Percentiles rank a stretch among this genome's conserved stretches.
Evolutionary conservation across 2,797 vertebrate species (phyloP).

Genomic region (Valencia hispanica): DNA sequence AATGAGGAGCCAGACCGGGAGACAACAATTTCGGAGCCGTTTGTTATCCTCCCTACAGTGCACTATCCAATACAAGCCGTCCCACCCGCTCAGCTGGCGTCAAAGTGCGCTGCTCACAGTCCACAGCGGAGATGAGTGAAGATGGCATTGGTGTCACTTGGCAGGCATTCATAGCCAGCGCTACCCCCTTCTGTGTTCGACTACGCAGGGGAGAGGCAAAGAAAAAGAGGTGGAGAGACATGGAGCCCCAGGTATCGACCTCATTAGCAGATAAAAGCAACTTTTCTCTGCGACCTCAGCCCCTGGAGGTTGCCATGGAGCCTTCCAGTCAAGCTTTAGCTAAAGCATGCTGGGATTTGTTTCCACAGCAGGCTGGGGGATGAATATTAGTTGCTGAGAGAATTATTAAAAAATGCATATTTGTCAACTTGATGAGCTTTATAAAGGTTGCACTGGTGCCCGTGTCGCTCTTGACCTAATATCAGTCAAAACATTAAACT

Average conservation of each 20-base stretch:
- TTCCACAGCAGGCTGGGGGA: constrained; percentile 63
- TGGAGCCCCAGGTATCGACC: constrained; percentile 80
- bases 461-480: neutral
- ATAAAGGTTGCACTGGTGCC: neutral
- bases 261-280: constrained; percentile 88
- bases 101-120: constrained; percentile 26
- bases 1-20: constrained; percentile 74
- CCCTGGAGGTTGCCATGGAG: constrained; percentile 81
- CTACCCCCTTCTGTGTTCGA: constrained; percentile 25
- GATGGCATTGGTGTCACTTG: constrained; percentile 77
- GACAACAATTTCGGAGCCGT: constrained; percentile 61
- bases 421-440: neutral
- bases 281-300: constrained; percentile 79
- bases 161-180: constrained; percentile 60
- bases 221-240: constrained; percentile 68
- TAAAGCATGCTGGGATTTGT: constrained; percentile 73
- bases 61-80: constrained; percentile 39
- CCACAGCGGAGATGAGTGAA: constrained; percentile 66
- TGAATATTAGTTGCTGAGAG: constrained; percentile 67
- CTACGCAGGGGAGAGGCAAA: constrained; percentile 34
- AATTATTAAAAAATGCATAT: constrained; percentile 54
- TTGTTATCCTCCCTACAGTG: constrained; percentile 70
- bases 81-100: constrained; percentile 33
- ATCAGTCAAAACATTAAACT: neutral
- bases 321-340: constrained; percentile 68